Base-by-base conservation (phyloP, 2,113 vertebrate genomes). In the Microcebus lehilahytsara region DNA sequence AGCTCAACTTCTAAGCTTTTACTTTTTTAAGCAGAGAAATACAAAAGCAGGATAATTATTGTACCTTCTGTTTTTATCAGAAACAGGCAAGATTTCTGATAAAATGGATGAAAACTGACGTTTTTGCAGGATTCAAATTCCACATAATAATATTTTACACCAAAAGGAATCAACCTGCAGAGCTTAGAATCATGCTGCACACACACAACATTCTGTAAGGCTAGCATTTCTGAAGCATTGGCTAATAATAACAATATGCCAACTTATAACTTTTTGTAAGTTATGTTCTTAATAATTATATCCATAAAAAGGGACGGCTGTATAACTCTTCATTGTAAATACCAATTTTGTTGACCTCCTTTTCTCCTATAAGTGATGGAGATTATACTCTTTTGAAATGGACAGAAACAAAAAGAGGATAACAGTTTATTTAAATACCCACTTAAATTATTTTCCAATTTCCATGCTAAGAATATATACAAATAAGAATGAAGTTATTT, bases 151-250 rank as follows among this genome's bases (percentile, higher is more conserved):
- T 96, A 83, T 79, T 71, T 92, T 64, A 89, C 74, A 80, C 14
- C 56, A 89, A 42, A 58, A 75, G 64, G 92, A 88, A 11, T 67
- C 87, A 96, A 84, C 69, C 27, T 19, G 20, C 10, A 40, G 71
- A 79, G n/a, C 34, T 97, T 95, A 95, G 95, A 89, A 97, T 34
- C 88, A 58, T 3, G 5, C 3, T 96, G 92, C 77, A 74, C 46
- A 53, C 4, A 85, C 32, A 64, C 9, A 40, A 22, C 19, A 58
- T n/a, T 85, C 51, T 71, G 37, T 85, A 86, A 89, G 86, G 89
- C 17, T 60, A 51, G 17, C 19, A 71, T n/a, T 90, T 90, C 79
- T 79, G 27, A 74, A 95, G 72, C 46, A 13, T 22, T 94, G 62
- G 14, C 9, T 67, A 85, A 91, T 69, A 80, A 60, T 66, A 67